phyloP scores from a whole-genome alignment of 2,113 vertebrate species.

The Leptobrachium ailaonicum region DNA sequence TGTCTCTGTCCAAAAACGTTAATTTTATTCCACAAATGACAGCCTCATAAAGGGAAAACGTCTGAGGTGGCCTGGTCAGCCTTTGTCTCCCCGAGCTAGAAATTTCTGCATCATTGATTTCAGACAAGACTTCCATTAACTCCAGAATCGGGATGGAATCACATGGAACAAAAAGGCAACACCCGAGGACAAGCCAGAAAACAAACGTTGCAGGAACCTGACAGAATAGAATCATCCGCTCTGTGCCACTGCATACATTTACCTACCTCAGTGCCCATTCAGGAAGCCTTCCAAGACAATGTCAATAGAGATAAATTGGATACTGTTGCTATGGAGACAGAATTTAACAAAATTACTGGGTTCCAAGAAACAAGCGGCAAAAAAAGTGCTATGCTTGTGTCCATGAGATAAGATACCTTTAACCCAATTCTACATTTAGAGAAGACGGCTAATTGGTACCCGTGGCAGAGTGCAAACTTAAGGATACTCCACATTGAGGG shows the following conservation, averaged over 20 bases:
- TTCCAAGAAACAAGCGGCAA: slow-evolving; percentile 63
- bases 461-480: slow-evolving; percentile 57
- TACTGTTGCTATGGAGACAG: slow-evolving; percentile 85
- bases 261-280: slow-evolving; percentile 96
- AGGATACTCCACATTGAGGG: slow-evolving; percentile 32
- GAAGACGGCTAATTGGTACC: slow-evolving; percentile 64
- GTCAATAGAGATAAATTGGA: slow-evolving; percentile 76
- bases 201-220: slow-evolving; percentile 91
- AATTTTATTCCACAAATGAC: slow-evolving; percentile 68
- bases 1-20: slow-evolving; percentile 55
- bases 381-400: slow-evolving; percentile 54
- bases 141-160: slow-evolving; percentile 82
- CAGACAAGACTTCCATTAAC: slow-evolving; percentile 97
- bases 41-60: slow-evolving; percentile 70
- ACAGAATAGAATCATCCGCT: slow-evolving; percentile 98
- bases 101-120: slow-evolving; percentile 88
- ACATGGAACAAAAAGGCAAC: slow-evolving; percentile 87
- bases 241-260: slow-evolving; percentile 98
- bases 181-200: slow-evolving; percentile 96
- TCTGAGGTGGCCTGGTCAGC: slow-evolving; percentile 77
- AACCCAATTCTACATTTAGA: slow-evolving; percentile 60
- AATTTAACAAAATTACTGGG: slow-evolving; percentile 64
- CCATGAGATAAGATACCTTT: slow-evolving; percentile 60
- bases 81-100: slow-evolving; percentile 83
- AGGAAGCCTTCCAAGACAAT: slow-evolving; percentile 64